These are phyloP conservation scores for Gymnogyps californianus DNA, from an alignment of 2,113 vertebrate genomes.

Conservation along the genomic window DNA sequence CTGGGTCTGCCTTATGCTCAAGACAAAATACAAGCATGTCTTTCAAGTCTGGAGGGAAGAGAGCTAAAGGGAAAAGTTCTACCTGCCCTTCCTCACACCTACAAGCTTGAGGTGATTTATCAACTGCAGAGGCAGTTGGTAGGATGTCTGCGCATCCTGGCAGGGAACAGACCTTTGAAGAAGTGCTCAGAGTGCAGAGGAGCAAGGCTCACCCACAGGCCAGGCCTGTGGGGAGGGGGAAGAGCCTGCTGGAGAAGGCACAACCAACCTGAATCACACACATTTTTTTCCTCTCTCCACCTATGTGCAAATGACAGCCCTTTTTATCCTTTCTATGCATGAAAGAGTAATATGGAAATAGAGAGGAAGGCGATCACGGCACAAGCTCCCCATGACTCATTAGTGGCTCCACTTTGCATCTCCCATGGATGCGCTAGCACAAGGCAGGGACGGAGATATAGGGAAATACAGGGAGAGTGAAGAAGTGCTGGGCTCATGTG, in stretches of 20 bases:
- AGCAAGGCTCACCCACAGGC: neutral
- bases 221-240: neutral
- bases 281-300: neutral
- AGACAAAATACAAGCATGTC: neutral
- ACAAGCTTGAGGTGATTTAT: neutral
- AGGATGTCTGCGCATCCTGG: neutral
- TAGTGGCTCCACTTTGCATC: neutral
- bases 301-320: neutral
- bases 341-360: neutral
- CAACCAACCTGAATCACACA: neutral
- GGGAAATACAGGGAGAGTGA: neutral
- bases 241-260: neutral
- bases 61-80: neutral
- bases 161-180: neutral
- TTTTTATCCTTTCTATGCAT: neutral
- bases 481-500: neutral
- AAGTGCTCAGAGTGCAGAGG: neutral
- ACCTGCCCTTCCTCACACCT: neutral
- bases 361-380: neutral
- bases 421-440: neutral
- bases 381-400: neutral
- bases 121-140: neutral
- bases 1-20: neutral
- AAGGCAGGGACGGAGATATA: neutral
- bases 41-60: neutral